phyloP scores from a whole-genome alignment of 2,888 invertebrate genomes.

The Macaria notata region DNA sequence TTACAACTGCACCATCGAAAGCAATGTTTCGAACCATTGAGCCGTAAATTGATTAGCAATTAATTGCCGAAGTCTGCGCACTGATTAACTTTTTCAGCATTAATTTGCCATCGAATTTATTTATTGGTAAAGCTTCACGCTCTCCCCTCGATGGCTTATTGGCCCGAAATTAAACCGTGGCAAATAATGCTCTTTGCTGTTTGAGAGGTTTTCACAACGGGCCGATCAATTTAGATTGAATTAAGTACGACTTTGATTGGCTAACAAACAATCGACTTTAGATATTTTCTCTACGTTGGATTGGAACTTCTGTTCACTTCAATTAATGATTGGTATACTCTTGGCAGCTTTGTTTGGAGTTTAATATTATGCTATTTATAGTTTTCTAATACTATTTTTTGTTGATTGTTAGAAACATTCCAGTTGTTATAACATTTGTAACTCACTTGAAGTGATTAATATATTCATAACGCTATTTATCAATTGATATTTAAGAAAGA shows the following conservation, averaged over 20 bases:
- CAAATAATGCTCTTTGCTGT: slow-evolving; percentile 3
- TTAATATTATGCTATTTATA: no score
- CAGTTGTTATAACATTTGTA: no score
- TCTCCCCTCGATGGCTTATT: slow-evolving; percentile 20
- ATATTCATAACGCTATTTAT: no score
- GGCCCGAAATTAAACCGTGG: slow-evolving; percentile 13
- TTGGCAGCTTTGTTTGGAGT: no score
- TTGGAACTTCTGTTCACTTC: no score
- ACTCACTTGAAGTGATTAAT: no score
- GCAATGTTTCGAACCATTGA: slow-evolving; percentile 7
- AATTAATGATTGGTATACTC: no score
- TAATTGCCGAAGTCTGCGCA: slow-evolving; percentile 16
- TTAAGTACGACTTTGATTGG: slow-evolving; percentile 1
- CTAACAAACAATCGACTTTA: background rate
- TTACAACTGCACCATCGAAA: slow-evolving; percentile 3
- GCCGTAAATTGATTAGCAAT: slow-evolving; percentile 7
- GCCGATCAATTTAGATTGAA: slow-evolving; percentile 3
- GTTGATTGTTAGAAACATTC: no score
- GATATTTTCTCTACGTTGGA: background rate
- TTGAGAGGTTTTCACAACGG: slow-evolving; percentile 7
- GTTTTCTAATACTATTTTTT: no score
- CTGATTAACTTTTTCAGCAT: slow-evolving; percentile 17
- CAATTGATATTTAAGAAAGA: no score
- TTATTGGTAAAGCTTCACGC: slow-evolving; percentile 18
- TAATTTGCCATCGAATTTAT: slow-evolving; percentile 15